These are phyloP conservation scores for Drosophila dives DNA, from an alignment of 2,888 invertebrate species.

Conservation along the genomic window DNA sequence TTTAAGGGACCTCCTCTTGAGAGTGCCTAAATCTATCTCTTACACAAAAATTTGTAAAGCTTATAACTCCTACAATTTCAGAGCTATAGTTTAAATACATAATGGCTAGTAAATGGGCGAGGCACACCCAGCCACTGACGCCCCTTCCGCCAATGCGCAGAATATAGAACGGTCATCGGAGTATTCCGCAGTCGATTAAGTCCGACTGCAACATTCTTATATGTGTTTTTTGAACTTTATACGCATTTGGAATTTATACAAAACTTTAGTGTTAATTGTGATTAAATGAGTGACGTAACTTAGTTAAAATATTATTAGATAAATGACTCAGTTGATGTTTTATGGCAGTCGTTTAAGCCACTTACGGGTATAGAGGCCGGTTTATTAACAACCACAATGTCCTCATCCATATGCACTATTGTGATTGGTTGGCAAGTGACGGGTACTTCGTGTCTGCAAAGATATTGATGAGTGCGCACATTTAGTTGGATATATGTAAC, in stretches of 20 bases:
- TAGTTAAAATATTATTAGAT: slow-evolving; percentile 8
- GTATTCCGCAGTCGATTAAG: background rate
- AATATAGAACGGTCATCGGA: background rate
- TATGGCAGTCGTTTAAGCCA: slow-evolving; percentile 93
- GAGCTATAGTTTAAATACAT: background rate
- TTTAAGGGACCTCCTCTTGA: background rate
- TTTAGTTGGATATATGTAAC: slow-evolving; percentile 54
- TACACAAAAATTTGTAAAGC: background rate
- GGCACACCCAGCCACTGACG: background rate
- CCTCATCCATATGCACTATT: slow-evolving; percentile 99
- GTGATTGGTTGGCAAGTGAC: slow-evolving; percentile 98
- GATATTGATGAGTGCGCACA: slow-evolving; percentile 52
- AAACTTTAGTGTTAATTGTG: slow-evolving; percentile 6
- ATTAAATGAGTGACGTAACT: slow-evolving; percentile 2
- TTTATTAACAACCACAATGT: slow-evolving; percentile 99
- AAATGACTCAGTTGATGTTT: slow-evolving; percentile 35
- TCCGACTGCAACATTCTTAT: background rate
- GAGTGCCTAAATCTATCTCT: background rate
- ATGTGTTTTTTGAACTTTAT: background rate
- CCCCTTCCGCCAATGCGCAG: background rate
- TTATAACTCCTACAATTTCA: background rate
- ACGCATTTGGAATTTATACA: slow-evolving; percentile 2
- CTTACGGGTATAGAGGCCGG: slow-evolving; percentile 99
- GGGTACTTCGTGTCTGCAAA: slow-evolving; percentile 98
- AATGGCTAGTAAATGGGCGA: background rate